These are phyloP conservation scores for Octonoba sinensis DNA, from an alignment of 2,888 invertebrate genomes.

Conservation along the genomic window DNA sequence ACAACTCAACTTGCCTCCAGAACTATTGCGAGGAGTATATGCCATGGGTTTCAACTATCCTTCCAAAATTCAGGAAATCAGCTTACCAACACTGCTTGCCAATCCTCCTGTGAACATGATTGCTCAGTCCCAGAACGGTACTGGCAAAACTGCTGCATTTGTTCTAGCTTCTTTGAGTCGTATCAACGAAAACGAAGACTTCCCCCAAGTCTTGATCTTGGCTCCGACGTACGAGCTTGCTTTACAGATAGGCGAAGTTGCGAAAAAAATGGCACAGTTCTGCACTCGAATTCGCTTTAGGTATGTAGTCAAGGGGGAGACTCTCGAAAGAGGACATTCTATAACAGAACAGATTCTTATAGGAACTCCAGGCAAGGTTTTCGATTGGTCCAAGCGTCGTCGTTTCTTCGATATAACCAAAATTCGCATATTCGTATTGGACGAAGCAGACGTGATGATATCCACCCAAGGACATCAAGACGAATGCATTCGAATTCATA, in stretches of 20 bases:
- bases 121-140: conserved; percentile 98
- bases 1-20: conserved; percentile 76
- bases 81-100: conserved; percentile 91
- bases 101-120: conserved; percentile 98
- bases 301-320: conserved; percentile 94
- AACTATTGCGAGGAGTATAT: conserved; percentile 91
- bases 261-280: conserved; percentile 93
- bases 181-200: conserved; percentile 82
- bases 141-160: conserved; percentile 99
- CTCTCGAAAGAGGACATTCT: conserved; percentile 70
- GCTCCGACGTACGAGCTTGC: conserved; percentile 99
- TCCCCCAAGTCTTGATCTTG: conserved; percentile 92
- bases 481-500: conserved; percentile 93
- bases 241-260: conserved; percentile 95
- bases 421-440: conserved; percentile 90
- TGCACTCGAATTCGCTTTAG: conserved; percentile 90
- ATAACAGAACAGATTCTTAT: conserved; percentile 92
- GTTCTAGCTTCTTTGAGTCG: conserved; percentile 95
- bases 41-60: conserved; percentile 98
- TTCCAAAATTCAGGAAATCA: conserved; percentile 96
- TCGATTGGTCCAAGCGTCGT: conserved; percentile 92
- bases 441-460: conserved; percentile 99
- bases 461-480: conserved; percentile 98
- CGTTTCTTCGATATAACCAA: conserved; percentile 86
- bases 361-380: conserved; percentile 97